phyloP scores from a whole-genome alignment of 2,797 vertebrate species.

The Okamejei kenojei region DNA sequence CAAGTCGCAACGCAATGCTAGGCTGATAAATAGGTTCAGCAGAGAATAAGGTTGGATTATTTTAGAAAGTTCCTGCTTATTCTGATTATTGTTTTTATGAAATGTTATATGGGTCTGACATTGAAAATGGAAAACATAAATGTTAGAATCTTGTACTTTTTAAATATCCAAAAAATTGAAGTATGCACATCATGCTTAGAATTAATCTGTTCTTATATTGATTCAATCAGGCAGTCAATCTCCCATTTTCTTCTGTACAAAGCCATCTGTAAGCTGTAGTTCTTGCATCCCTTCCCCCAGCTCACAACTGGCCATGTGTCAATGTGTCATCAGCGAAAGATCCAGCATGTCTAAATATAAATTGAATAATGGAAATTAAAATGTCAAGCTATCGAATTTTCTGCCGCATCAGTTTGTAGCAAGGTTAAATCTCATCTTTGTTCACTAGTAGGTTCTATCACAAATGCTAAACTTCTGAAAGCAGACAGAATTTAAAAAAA shows the following conservation, averaged over 20 bases:
- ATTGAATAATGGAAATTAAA: conserved; percentile 30
- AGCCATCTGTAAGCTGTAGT: neutral
- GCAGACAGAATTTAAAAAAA: neutral
- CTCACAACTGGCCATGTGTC: neutral
- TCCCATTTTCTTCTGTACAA: neutral
- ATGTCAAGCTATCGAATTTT: conserved; percentile 14
- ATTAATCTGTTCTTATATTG: neutral
- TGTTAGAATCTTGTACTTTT: neutral
- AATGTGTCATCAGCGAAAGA: neutral
- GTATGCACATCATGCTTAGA: neutral
- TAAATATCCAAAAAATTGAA: too few species aligned
- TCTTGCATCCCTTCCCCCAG: neutral
- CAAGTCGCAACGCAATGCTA: too few species aligned
- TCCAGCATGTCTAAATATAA: conserved; percentile 9
- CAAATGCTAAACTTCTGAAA: neutral
- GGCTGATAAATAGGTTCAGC: neutral
- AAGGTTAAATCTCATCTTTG: conserved; percentile 15
- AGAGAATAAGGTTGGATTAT: neutral
- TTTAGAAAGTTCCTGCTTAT: neutral
- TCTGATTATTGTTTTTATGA: neutral
- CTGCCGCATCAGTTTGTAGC: conserved; percentile 14
- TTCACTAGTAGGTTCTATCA: neutral
- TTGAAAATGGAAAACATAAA: neutral
- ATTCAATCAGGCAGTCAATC: conserved; percentile 15
- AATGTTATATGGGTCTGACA: neutral